Evolutionary conservation across 2,113 vertebrate genomes (phyloP), one percentile per base, ranked within the genome.

Genomic region (Aramus guarauna): DNA sequence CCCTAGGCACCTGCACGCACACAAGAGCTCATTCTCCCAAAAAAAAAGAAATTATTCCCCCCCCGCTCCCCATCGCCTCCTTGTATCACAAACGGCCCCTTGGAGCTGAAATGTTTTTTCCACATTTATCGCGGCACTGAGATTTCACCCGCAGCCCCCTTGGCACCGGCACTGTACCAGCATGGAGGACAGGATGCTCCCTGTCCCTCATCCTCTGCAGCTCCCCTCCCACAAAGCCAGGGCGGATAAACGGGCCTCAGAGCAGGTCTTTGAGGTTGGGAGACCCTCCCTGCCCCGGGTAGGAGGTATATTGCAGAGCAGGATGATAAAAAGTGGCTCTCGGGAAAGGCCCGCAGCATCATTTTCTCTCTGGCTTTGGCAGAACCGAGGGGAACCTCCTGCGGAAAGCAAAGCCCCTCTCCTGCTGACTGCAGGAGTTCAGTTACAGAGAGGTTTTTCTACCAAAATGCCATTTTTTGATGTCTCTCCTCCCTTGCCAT

Each of bases 31-130:
- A 2, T 71, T 94, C 56, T 85, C 32, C 55, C n/a, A 58, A 13
- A 47, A 13, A 47, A 77, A 90, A 37, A 63, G 15, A 47, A 82
- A 82, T 4, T 6, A 50, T 84, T 67, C 76, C 6, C 11, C n/a
- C 36, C 45, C 11, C 4, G 12, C 52, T 0, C 5, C n/a, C n/a
- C 0, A 0, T 13, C 79, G 75, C 45, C 58, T 27, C 48, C 36
- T 48, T 75, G 2, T 39, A 22, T 64, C 11, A 6, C 66, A 73
- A 91, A 11, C 3, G 3, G n/a, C 36, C 29, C 14, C 41, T 36
- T 21, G 9, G 64, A 93, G 56, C 43, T 52, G 69, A 39, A 93
- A 84, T 34, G 14, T 29, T 56, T 45, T 94, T 83, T 16, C 22
- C 29, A 30, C 3, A 1, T 74, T 53, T 39, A 21, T 81, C 6